Evolutionary conservation across 2,888 invertebrate species (phyloP).

Genomic region (Cephus pulcher): DNA sequence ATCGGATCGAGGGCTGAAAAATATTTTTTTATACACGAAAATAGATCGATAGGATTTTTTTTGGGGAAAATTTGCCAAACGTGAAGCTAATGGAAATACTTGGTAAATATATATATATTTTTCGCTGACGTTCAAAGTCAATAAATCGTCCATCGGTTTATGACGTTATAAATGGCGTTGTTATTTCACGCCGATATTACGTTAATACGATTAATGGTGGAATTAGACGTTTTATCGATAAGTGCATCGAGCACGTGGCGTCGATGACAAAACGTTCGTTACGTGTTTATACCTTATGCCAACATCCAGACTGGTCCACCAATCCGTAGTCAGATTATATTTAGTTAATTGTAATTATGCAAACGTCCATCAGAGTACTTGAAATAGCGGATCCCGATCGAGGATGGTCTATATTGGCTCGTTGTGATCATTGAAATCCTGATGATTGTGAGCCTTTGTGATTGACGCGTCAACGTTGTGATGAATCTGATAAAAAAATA

Average conservation of each 20-base stretch:
- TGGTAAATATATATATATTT: slow-evolving; percentile 18
- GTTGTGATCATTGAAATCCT: not conserved
- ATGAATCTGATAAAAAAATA: not conserved
- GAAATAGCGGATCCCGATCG: slow-evolving; percentile 23
- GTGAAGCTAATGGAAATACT: slow-evolving; percentile 9
- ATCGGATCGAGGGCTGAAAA: no score
- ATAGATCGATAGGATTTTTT: not conserved
- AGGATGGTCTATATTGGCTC: not conserved
- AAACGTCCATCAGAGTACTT: slow-evolving; percentile 28
- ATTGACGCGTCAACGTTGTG: not conserved
- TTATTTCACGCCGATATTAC: slow-evolving; percentile 33
- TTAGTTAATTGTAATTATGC: slow-evolving; percentile 33
- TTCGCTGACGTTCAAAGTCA: slow-evolving; percentile 35
- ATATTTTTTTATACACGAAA: not conserved
- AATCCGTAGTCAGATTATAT: not conserved
- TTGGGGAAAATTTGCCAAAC: not conserved
- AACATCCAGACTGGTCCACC: no score
- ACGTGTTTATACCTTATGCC: not conserved
- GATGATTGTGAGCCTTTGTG: not conserved
- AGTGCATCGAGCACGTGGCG: slow-evolving; percentile 1
- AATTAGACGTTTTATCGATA: slow-evolving; percentile 49
- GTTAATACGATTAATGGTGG: slow-evolving; percentile 44
- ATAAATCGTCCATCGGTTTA: slow-evolving; percentile 41
- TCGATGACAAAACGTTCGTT: slow-evolving; percentile 14
- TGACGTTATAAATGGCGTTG: slow-evolving; percentile 40